Evolutionary conservation across 2,888 invertebrate genomes (phyloP).

Genomic region (Hemaris fuciformis): DNA sequence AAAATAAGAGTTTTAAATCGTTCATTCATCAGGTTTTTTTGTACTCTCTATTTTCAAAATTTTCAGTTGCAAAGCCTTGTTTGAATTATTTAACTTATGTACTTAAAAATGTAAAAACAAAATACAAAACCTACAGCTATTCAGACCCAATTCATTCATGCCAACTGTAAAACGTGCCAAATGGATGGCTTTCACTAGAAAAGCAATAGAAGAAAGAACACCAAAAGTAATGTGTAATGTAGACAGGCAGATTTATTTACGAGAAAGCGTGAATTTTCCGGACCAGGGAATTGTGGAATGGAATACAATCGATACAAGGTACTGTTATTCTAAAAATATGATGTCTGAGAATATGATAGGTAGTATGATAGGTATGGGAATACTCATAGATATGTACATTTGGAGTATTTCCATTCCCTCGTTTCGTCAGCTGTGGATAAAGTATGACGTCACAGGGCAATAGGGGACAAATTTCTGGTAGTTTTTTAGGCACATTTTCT

Average conservation of each 20-base stretch:
- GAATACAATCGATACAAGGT: not conserved
- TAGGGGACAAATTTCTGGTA: no score
- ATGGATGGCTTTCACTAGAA: not conserved
- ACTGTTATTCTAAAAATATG: not conserved
- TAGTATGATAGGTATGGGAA: no score
- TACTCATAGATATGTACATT: no score
- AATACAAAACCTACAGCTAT: not conserved
- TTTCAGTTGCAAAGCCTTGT: no score
- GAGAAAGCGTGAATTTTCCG: not conserved
- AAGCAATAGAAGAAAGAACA: not conserved
- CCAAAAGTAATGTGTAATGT: slow-evolving; percentile 6
- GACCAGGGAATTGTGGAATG: not conserved
- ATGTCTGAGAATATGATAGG: not conserved
- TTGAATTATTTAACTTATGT: no score
- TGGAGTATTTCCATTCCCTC: no score
- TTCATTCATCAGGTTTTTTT: no score
- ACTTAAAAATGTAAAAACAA: not conserved
- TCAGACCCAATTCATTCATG: not conserved
- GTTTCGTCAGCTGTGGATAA: no score
- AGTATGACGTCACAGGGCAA: no score
- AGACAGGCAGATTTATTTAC: slow-evolving; percentile 17
- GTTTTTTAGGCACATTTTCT: no score
- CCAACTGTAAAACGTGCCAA: not conserved
- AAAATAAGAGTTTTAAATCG: no score
- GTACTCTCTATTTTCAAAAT: no score